Evolutionary conservation across 2,888 invertebrate genomes (phyloP).

Genomic region (Thalpophila matura): DNA sequence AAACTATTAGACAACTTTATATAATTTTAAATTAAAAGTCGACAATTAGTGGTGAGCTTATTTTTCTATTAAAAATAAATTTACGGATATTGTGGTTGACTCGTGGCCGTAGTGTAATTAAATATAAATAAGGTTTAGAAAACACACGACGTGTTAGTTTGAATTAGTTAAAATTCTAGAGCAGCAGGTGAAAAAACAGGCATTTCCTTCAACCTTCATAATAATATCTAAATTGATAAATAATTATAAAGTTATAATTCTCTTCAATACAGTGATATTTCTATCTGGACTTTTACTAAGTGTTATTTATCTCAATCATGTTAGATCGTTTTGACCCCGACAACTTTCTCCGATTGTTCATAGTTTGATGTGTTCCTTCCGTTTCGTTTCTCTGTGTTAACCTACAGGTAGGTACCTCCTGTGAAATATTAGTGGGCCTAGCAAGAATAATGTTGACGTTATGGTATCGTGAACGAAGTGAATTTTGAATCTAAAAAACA

Average conservation of each 20-base stretch:
- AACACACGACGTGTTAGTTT: not conserved
- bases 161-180: not conserved
- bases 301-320: not conserved
- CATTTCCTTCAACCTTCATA: not conserved
- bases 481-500: too few relatives aligned
- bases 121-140: not conserved
- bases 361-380: constrained; percentile 1
- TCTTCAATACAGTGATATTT: not conserved
- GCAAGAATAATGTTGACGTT: too few relatives aligned
- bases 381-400: not conserved
- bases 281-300: not conserved
- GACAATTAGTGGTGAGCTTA: constrained; percentile 27
- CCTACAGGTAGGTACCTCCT: too few relatives aligned
- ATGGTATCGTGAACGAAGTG: too few relatives aligned
- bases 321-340: not conserved
- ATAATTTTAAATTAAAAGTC: too few relatives aligned
- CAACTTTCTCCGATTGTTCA: constrained; percentile 18
- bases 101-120: not conserved
- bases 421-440: too few relatives aligned
- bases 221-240: too few relatives aligned
- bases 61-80: not conserved
- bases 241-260: too few relatives aligned
- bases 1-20: constrained; percentile 13
- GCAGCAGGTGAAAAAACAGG: not conserved
- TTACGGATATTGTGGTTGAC: not conserved